phyloP scores from a whole-genome alignment of 2,888 invertebrate genomes.

The Drosophila melanocephala region DNA sequence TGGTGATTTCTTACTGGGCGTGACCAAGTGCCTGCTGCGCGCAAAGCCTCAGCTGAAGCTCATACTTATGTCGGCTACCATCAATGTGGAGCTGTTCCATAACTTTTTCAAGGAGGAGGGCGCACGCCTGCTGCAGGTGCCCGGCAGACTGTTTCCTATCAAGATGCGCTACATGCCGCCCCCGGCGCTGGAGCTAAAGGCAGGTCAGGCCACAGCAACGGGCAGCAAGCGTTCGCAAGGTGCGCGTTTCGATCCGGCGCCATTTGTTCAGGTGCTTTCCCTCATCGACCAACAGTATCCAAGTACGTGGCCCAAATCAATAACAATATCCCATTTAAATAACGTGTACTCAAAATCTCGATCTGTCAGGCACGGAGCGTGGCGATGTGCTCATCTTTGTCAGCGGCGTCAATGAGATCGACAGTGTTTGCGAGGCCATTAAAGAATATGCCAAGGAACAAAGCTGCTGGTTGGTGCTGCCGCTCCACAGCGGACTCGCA shows the following conservation, averaged over 20 bases:
- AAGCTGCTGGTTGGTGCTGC: slow-evolving; percentile 95
- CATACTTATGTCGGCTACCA: slow-evolving; percentile 99
- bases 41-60: slow-evolving; percentile 93
- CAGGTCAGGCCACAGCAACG: slow-evolving; percentile 61
- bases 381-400: slow-evolving; percentile 98
- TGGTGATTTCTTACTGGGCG: slow-evolving; percentile 97
- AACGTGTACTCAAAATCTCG: neutral
- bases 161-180: slow-evolving; percentile 94
- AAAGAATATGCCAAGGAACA: slow-evolving; percentile 92
- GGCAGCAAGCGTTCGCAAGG: slow-evolving; percentile 85
- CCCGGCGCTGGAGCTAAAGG: slow-evolving; percentile 86
- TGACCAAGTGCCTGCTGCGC: slow-evolving; percentile 95
- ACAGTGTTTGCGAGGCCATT: slow-evolving; percentile 93
- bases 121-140: slow-evolving; percentile 95
- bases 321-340: neutral
- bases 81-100: slow-evolving; percentile 97
- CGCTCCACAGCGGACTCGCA: slow-evolving; percentile 96
- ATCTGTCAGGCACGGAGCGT: slow-evolving; percentile 89
- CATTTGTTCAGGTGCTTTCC: slow-evolving; percentile 96
- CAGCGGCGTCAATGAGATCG: slow-evolving; percentile 97
- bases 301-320: slow-evolving; percentile 61
- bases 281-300: slow-evolving; percentile 96
- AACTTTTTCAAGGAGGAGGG: slow-evolving; percentile 93
- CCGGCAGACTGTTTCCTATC: slow-evolving; percentile 97
- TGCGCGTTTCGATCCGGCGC: slow-evolving; percentile 95